These are phyloP conservation scores for Sphenopsis melanotis DNA, from an alignment of 2,797 vertebrate genomes.

Conservation along the genomic window DNA sequence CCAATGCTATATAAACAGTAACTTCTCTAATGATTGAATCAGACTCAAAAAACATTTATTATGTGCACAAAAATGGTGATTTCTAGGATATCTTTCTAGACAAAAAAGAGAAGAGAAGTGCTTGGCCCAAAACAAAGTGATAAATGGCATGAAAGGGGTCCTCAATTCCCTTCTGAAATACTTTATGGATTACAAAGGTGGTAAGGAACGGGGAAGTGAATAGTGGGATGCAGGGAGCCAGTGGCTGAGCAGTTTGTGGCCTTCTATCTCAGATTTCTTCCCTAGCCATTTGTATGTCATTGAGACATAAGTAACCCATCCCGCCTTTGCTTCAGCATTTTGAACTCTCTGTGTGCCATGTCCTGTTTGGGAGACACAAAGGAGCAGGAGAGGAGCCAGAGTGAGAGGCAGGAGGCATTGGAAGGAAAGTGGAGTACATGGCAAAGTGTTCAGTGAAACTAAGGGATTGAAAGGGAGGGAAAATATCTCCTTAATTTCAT, in stretches of 20 bases:
- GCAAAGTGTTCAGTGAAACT: neutral
- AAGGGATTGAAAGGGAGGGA: neutral
- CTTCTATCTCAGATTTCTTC: neutral
- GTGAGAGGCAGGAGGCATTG: neutral
- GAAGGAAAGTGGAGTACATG: neutral
- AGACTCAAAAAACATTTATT: neutral
- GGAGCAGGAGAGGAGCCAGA: neutral
- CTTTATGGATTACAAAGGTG: neutral
- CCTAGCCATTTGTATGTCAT: neutral
- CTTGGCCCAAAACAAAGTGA: neutral
- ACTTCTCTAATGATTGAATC: neutral
- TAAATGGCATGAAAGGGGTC: neutral
- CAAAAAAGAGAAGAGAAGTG: neutral
- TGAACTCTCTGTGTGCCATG: neutral
- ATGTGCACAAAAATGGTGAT: neutral
- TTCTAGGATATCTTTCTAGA: neutral
- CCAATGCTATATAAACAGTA: neutral
- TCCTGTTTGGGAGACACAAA: neutral
- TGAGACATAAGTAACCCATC: neutral
- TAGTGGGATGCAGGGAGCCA: neutral
- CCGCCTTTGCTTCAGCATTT: neutral
- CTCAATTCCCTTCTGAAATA: neutral
- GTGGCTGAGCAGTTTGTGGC: neutral
- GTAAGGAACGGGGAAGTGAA: neutral
- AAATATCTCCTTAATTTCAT: constrained; percentile 1